Conservation (phyloP, 2,113 vertebrate species). For the Todiramphus chloris region DNA sequence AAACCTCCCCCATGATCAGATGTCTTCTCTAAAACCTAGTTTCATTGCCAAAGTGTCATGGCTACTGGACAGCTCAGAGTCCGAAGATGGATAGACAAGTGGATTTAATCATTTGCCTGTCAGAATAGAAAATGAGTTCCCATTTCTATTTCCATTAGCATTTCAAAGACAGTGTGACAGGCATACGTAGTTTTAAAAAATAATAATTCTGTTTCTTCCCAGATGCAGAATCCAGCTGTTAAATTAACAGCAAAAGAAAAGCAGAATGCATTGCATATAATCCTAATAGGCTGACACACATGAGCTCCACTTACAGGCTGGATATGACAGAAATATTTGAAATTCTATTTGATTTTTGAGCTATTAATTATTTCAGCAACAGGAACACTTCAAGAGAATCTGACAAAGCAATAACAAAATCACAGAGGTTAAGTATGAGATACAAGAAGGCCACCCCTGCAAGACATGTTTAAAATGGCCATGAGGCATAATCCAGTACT, state of each 20-base stretch:
- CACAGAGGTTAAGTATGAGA: background rate
- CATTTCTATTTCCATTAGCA: background rate
- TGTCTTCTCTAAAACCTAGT: background rate
- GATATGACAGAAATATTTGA: background rate
- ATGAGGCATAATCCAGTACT: background rate
- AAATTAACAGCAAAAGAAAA: background rate
- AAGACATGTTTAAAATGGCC: background rate
- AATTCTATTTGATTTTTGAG: background rate
- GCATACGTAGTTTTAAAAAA: background rate
- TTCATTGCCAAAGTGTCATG: background rate
- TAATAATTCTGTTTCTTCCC: background rate
- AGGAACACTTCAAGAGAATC: background rate
- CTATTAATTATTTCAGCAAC: background rate
- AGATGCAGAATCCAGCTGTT: background rate
- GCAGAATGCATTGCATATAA: rapidly evolving
- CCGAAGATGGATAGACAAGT: background rate
- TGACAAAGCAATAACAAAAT: background rate
- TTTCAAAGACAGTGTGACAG: background rate
- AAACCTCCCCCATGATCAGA: background rate
- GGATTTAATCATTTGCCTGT: conserved; percentile 4
- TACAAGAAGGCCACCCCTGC: background rate
- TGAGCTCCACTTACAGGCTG: background rate
- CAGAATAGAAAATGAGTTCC: conserved; percentile 17
- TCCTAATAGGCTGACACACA: background rate
- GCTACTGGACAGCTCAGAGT: background rate